These are phyloP conservation scores for Calycopis cecrops DNA, from an alignment of 1,140 invertebrate species.

Conservation along the genomic window DNA sequence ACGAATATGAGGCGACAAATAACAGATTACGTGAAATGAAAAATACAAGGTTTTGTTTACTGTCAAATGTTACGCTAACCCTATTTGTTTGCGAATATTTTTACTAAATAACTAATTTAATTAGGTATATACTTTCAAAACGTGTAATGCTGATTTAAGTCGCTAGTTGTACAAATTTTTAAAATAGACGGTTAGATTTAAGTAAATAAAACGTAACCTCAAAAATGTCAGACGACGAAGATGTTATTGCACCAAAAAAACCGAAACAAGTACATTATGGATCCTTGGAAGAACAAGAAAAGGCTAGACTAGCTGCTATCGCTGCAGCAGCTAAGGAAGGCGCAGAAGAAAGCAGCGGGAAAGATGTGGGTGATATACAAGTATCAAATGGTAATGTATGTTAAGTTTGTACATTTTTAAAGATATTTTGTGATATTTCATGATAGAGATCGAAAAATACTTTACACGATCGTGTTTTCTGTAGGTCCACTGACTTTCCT, in stretches of 20 bases:
- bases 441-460: no score
- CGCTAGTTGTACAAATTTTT: background rate
- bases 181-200: background rate
- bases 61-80: background rate
- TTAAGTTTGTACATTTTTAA: background rate
- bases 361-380: slow-evolving; percentile 80
- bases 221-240: slow-evolving; percentile 92
- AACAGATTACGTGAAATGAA: background rate
- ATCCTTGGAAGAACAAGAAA: slow-evolving; percentile 88
- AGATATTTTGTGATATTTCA: no score
- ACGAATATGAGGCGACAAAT: background rate
- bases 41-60: background rate
- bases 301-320: slow-evolving; percentile 71
- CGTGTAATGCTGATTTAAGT: background rate
- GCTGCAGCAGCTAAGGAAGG: slow-evolving; percentile 69
- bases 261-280: slow-evolving; percentile 90
- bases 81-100: background rate
- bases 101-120: background rate
- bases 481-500: no score
- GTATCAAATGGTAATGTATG: slow-evolving; percentile 80
- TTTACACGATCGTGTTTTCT: no score
- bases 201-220: slow-evolving; percentile 43
- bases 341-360: slow-evolving; percentile 41
- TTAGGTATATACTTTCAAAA: background rate
- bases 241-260: slow-evolving; percentile 83